These are phyloP conservation scores for Ambastaia sidthimunki DNA, from an alignment of 2,797 vertebrate species.

Conservation along the genomic window DNA sequence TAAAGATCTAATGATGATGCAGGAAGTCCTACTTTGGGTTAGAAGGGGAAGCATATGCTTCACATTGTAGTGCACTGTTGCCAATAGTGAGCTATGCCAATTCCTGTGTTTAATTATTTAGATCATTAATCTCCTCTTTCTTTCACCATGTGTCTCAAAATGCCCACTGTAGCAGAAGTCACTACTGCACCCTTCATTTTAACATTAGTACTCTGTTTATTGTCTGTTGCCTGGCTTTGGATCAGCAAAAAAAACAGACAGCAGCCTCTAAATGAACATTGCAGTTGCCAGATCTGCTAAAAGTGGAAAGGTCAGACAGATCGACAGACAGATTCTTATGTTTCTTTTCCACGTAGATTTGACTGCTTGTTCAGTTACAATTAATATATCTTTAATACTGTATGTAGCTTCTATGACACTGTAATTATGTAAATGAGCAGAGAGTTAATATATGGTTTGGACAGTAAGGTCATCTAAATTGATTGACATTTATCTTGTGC, in stretches of 20 bases:
- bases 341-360: conserved; percentile 3
- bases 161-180: background rate
- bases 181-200: background rate
- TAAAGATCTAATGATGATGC: background rate
- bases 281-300: conserved; percentile 11
- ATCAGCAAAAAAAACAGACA: conserved; percentile 19
- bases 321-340: background rate
- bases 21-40: background rate
- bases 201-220: background rate
- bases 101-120: conserved; percentile 46
- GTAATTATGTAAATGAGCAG: background rate
- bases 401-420: background rate
- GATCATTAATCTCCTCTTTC: conserved; percentile 42
- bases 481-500: conserved; percentile 23
- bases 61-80: background rate
- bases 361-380: background rate
- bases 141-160: conserved; percentile 19
- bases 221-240: background rate
- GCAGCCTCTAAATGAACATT: background rate
- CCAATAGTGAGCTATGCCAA: conserved; percentile 27
- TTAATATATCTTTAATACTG: background rate
- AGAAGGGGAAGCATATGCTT: background rate
- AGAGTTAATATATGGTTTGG: background rate
- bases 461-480: background rate
- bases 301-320: conserved; percentile 4